Base-by-base conservation (phyloP, 2,113 vertebrate species). In the Meleagris gallopavo region DNA sequence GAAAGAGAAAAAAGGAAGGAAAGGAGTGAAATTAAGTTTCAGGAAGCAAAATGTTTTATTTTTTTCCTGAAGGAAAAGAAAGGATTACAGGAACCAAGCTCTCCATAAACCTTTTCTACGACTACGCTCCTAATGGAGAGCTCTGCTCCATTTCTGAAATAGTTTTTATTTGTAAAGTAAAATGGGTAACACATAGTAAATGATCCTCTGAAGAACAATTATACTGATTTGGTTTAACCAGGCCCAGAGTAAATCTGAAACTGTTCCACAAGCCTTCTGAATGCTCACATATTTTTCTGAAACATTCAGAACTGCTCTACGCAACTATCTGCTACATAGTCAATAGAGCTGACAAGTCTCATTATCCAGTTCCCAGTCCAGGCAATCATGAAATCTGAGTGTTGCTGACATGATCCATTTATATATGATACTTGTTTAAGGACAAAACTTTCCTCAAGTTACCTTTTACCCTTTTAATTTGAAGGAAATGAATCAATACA, bases 401-500 rank as follows among this genome's bases (percentile, higher is more conserved):
- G 96, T 93, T 96, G 93, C 89, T 97, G 93, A 94, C 92, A 96
- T 91, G 94, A 96, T 90, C 94, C 94, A 96, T 96, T 96, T 96
- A 94, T 78, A 88, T 22, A 85, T 72, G 94, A 73, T 95, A 97
- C 96, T 97, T 96, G 92, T 86, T 96, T 95, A 96, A 95, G 94
- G 89, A 95, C 40, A 88, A 89, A 94, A 90, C 80, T 94, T 96
- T 95, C 57, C 74, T 96, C 75, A 92, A 90, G 84, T 65, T 77
- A 66, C 62, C 41, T 41, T 94, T 93, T 95, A 94, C 82, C 79
- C 65, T n/a, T n/a, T n/a, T n/a, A n/a, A 94, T 83, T 80, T 13
- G 5, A 89, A 95, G 92, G 83, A 97, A 97, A 96, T 95, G 71
- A 96, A 97, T 90, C 96, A 91, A 70, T 95, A 93, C 65, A 82